Evolutionary conservation across 2,888 invertebrate genomes (phyloP).

Genomic region (Rugalucina vietnamica): DNA sequence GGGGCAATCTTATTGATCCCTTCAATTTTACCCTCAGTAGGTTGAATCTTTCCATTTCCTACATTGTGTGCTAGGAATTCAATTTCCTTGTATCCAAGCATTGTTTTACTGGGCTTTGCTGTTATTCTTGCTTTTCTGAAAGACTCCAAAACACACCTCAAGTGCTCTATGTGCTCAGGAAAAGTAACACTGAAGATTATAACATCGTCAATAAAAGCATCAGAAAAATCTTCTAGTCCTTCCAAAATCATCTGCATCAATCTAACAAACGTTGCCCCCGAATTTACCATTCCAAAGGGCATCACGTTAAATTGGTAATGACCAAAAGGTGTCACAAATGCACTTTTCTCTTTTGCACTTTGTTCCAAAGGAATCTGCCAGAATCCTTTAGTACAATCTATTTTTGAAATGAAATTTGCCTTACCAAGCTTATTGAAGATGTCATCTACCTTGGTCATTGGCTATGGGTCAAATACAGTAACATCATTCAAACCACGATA

Average conservation of each 20-base stretch:
- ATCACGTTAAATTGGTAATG: background rate
- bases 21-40: slow-evolving; percentile 6
- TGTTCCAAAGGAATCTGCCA: slow-evolving; percentile 26
- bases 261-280: background rate
- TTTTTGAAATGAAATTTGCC: slow-evolving; percentile 24
- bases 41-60: slow-evolving; percentile 17
- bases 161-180: too few relatives aligned
- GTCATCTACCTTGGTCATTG: slow-evolving; percentile 26
- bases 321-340: background rate
- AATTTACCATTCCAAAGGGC: background rate
- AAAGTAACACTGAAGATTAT: too few relatives aligned
- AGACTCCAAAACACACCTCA: background rate
- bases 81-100: slow-evolving; percentile 21
- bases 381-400: slow-evolving; percentile 39
- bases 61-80: slow-evolving; percentile 26
- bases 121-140: background rate
- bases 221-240: background rate
- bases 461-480: slow-evolving; percentile 36
- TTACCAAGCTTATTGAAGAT: slow-evolving; percentile 1
- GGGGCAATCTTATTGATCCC: slow-evolving; percentile 17
- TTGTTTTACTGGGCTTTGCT: slow-evolving; percentile 27
- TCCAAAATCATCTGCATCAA: background rate
- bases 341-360: background rate
- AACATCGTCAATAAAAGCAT: background rate
- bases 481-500: slow-evolving; percentile 40